Conservation (phyloP, 2,888 invertebrate species). For the Sinopyrophorus schimmeli region DNA sequence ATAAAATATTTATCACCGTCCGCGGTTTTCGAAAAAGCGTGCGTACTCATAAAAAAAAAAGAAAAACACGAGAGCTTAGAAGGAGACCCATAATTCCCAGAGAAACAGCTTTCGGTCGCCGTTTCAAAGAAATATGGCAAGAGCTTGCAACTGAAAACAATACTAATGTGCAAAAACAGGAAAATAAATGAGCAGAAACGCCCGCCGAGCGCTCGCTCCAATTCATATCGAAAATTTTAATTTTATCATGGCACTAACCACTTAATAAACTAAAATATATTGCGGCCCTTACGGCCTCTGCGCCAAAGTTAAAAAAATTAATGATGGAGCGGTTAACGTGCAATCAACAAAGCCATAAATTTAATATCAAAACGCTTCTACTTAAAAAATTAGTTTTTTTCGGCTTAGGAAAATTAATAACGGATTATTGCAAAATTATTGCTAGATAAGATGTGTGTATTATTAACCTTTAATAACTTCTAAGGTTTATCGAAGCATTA, state of each 20-base stretch:
- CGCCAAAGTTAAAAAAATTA: neutral
- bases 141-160: conserved; percentile 37
- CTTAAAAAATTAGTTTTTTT: no score
- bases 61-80: conserved; percentile 18
- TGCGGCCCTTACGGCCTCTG: neutral
- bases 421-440: no score
- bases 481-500: no score
- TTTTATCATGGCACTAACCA: neutral
- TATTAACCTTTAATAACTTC: no score
- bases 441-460: no score
- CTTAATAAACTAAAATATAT: no score
- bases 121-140: conserved; percentile 36
- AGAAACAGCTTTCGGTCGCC: conserved; percentile 31
- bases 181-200: conserved; percentile 39
- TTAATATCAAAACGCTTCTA: no score
- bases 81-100: conserved; percentile 27
- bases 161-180: conserved; percentile 41
- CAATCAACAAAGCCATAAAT: no score
- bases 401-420: no score
- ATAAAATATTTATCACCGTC: conserved; percentile 14
- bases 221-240: conserved; percentile 13
- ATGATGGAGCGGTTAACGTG: no score
- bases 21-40: neutral
- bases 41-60: conserved; percentile 22
- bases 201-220: conserved; percentile 15